Base-by-base conservation (phyloP, 1,140 invertebrate species). In the Teleopsis dalmanni region DNA sequence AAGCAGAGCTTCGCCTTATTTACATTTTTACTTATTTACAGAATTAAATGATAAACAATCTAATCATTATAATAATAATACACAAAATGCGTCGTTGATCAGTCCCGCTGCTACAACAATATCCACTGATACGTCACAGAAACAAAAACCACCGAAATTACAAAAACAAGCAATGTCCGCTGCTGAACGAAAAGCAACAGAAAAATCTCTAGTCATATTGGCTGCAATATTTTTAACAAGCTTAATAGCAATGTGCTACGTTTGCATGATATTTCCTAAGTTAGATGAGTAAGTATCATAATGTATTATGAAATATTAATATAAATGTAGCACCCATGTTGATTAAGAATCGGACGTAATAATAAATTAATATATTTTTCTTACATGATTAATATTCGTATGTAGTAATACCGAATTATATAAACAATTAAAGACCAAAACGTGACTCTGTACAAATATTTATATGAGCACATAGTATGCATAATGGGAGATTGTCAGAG, bases 181-280 rank as follows among this genome's bases (percentile, higher is more conserved):
- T 37, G 65, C 62, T 53, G 67, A 70, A 10, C 57, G 57, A 18
- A 61, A 56, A 50, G 67, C 64, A 44, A 70, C 68, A 26, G 66
- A 66, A 49, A 68, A 65, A 57, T 71, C 68, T 49, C 48, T 71
- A 50, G 53, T 70, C 47, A 70, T 65, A 37, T 57, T 71, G n/a
- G 55, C 53, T 26, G 54, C 48, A 36, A 69, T 71, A 34, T 71
- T 71, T 31, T 31, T 58, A 26, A 52, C 57, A 22, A 66, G 65
- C 38, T 47, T 69, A 38, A 47, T 51, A 18, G 58, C 65, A 35
- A 62, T 71, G 57, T 63, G 53, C 52, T 71, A 71, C 51, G 78
- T 87, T 11, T 87, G 87, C 59, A 78, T 73, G 54, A 86, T 80
- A 71, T 91, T 91, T 73, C 88, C 89, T 51, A 73, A 88, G 62